Evolutionary conservation across 2,113 vertebrate genomes (phyloP).

Genomic region (Oncorhynchus keta): DNA sequence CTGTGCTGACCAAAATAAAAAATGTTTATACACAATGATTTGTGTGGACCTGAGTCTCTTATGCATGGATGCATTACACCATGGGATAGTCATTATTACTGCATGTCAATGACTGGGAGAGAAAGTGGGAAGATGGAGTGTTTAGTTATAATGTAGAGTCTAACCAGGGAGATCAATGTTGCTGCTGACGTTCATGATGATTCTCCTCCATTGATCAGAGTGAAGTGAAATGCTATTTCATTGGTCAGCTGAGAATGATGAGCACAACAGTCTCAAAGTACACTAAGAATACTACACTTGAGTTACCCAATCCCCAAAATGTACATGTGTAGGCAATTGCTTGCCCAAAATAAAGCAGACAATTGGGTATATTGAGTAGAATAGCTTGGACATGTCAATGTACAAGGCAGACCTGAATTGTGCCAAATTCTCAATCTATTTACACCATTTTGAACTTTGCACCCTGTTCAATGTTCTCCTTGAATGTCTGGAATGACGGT

Average conservation of each 20-base stretch:
- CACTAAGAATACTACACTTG: background rate
- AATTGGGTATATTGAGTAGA: too few relatives aligned
- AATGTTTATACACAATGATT: conserved; percentile 51
- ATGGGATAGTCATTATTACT: background rate
- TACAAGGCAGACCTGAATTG: too few relatives aligned
- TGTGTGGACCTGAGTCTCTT: conserved; percentile 12
- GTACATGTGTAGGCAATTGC: too few relatives aligned
- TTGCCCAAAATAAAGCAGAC: too few relatives aligned
- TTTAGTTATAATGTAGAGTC: background rate
- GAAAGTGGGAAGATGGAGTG: background rate
- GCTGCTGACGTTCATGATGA: conserved; percentile 40
- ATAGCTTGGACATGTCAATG: too few relatives aligned
- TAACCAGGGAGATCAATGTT: too few relatives aligned
- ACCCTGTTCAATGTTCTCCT: too few relatives aligned
- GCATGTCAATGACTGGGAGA: background rate
- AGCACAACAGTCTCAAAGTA: background rate
- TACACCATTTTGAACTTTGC: too few relatives aligned
- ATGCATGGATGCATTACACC: too few relatives aligned
- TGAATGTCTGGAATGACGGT: too few relatives aligned
- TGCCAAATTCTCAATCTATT: too few relatives aligned
- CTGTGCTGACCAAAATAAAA: conserved; percentile 67
- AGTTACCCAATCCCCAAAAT: background rate
- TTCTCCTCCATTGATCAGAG: conserved; percentile 50
- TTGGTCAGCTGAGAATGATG: conserved; percentile 33
- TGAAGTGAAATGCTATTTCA: conserved; percentile 48